Evolutionary conservation across 1,140 invertebrate species (phyloP), one percentile per base, ranked within the genome.

Genomic region (Pinna nobilis): DNA sequence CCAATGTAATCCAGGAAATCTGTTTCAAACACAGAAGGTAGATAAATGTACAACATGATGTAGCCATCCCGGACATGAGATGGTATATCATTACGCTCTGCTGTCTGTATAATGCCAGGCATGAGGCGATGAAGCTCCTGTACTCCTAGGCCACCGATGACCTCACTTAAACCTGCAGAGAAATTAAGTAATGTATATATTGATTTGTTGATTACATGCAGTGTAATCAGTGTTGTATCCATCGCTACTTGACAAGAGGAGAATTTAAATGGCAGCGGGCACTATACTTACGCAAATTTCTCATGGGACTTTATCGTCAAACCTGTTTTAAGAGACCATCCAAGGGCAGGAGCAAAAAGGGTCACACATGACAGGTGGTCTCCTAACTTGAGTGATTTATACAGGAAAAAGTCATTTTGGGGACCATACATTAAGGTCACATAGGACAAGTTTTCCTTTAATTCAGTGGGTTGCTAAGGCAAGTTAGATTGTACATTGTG

Each of bases 31-130:
- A 97, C 97, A 72, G 94, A 94, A 0, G 98, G 98, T 93, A 99
- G 95, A 88, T 99, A 99, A 86, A 99, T 99, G 88, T 99, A 99
- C 95, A 99, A 97, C 96, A 99, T 98, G 55, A 99, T 98, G 89
- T 99, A 99, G 32, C 98, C 98, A 91, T 99, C 98, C 82, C 98
- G 96, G 0, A 99, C 97, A 88, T 99, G 96, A 1, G 98, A 96
- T 15, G 97, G 96, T 78, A 99, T 97, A 88, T 99, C 97, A 4
- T 70, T 30, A 37, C 88, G 77, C 89, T 98, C 96, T 0, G 98
- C 97, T 0, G 97, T 99, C 33, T 94, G 92, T 77, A 99, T 99
- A 74, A 99, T 98, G 87, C 99, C 97, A 9, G 97, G 97, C 97
- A 99, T 99, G 20, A 99, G 92, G 87, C 96, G 97, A 79, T 98